A percentile compares a stretch with the other conserved stretches of the same genome.
These are phyloP conservation scores for Oscheius onirici DNA, from an alignment of 2,888 invertebrate species.

Conservation along the genomic window DNA sequence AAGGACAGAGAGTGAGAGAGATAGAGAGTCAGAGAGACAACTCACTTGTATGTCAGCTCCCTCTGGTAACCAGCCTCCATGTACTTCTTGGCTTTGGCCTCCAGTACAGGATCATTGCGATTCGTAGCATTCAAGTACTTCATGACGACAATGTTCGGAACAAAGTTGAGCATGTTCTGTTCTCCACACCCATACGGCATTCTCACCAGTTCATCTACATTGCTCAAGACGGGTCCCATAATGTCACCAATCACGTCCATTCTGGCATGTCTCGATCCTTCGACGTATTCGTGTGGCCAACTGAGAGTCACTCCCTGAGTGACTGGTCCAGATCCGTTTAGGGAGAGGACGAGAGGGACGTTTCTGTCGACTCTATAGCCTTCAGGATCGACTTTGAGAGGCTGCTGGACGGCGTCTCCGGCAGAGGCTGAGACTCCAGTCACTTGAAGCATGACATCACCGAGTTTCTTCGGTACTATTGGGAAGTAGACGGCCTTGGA, in stretches of 20 bases:
- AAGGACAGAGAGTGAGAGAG: not conserved
- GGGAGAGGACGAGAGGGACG: conserved; percentile 81
- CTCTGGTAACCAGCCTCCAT: conserved; percentile 90
- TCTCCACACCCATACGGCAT: conserved; percentile 91
- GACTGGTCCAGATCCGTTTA: conserved; percentile 73
- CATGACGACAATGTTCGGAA: conserved; percentile 84
- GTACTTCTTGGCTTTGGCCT: conserved; percentile 78
- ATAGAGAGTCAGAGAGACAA: too few species aligned
- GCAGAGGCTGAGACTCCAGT: conserved; percentile 74
- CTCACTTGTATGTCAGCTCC: conserved; percentile 81
- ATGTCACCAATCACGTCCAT: conserved; percentile 82
- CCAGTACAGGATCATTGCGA: conserved; percentile 79
- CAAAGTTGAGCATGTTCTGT: conserved; percentile 90
- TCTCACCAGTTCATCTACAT: conserved; percentile 81
- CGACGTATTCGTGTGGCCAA: conserved; percentile 81
- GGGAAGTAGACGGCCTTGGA: conserved; percentile 77
- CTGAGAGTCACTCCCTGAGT: conserved; percentile 80
- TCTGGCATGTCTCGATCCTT: conserved; percentile 81
- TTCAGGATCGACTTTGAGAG: conserved; percentile 79
- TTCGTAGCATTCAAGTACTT: conserved; percentile 80
- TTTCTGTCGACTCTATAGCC: conserved; percentile 83
- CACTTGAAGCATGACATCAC: conserved; percentile 78
- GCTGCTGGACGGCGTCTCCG: conserved; percentile 83
- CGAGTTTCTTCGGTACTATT: conserved; percentile 81
- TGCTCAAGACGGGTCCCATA: conserved; percentile 83